These are phyloP conservation scores for Hetaerina titia DNA, from an alignment of 2,888 invertebrate species.

Conservation along the genomic window DNA sequence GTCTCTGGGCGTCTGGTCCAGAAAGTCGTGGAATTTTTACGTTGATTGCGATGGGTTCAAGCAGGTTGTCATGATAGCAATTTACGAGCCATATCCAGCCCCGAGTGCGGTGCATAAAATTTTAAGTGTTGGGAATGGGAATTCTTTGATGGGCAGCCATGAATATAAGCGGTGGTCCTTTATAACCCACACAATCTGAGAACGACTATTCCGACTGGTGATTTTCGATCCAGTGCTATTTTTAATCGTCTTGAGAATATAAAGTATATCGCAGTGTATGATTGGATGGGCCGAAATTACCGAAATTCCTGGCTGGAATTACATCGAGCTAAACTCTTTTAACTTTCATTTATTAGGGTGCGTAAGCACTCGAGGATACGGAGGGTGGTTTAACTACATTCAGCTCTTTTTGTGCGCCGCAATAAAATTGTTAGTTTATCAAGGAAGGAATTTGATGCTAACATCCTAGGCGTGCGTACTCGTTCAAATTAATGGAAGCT, in stretches of 20 bases:
- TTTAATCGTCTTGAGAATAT: conserved; percentile 39
- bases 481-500: not conserved
- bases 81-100: conserved; percentile 62
- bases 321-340: not conserved
- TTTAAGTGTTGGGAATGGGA: conserved; percentile 59
- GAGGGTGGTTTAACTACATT: not conserved
- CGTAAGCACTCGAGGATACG: not conserved
- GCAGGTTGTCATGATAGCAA: conserved; percentile 54
- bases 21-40: conserved; percentile 53
- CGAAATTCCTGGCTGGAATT: conserved; percentile 34
- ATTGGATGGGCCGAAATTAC: not conserved
- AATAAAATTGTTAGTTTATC: conserved; percentile 24
- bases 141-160: conserved; percentile 33
- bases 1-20: not conserved
- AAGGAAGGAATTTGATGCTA: not conserved
- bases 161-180: conserved; percentile 1
- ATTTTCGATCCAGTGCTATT: conserved; percentile 33
- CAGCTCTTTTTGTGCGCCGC: not conserved
- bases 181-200: conserved; percentile 24
- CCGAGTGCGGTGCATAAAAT: conserved; percentile 59
- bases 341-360: not conserved
- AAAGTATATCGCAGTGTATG: conserved; percentile 18
- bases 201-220: conserved; percentile 16
- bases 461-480: not conserved
- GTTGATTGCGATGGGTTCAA: conserved; percentile 48